phyloP scores from a whole-genome alignment of 1,140 invertebrate species.

The Oreohelix idahoensis region DNA sequence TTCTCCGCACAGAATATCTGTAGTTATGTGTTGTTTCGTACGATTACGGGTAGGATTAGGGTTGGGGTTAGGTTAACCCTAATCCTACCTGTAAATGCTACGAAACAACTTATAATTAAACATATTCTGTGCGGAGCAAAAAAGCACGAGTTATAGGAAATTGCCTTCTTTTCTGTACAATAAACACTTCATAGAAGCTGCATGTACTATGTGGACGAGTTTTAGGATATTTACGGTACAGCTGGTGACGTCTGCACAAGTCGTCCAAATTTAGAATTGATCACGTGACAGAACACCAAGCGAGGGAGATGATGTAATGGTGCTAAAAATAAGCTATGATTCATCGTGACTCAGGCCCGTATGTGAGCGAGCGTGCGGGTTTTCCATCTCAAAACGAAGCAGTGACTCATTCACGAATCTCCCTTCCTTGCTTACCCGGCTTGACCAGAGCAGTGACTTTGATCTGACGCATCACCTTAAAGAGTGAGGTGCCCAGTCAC shows the following conservation, averaged over 20 bases:
- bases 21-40: no score
- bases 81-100: no score
- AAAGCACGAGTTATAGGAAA: no score
- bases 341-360: constrained; percentile 52
- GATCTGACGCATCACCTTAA: constrained; percentile 31
- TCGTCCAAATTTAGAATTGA: background rate
- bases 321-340: constrained; percentile 55
- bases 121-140: no score
- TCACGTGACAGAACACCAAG: background rate
- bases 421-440: constrained; percentile 37
- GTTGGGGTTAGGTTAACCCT: no score
- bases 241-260: background rate
- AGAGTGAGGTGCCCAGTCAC: constrained; percentile 12
- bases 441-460: constrained; percentile 39
- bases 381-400: constrained; percentile 48
- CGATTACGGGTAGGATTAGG: no score
- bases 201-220: no score
- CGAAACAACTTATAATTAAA: no score
- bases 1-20: no score
- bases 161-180: no score
- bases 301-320: constrained; percentile 47
- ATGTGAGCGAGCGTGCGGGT: constrained; percentile 43
- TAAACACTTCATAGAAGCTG: no score
- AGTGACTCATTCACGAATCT: constrained; percentile 51
- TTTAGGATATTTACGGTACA: background rate